These are phyloP conservation scores for Callionymus lyra DNA, from an alignment of 2,113 vertebrate genomes.

Conservation along the genomic window DNA sequence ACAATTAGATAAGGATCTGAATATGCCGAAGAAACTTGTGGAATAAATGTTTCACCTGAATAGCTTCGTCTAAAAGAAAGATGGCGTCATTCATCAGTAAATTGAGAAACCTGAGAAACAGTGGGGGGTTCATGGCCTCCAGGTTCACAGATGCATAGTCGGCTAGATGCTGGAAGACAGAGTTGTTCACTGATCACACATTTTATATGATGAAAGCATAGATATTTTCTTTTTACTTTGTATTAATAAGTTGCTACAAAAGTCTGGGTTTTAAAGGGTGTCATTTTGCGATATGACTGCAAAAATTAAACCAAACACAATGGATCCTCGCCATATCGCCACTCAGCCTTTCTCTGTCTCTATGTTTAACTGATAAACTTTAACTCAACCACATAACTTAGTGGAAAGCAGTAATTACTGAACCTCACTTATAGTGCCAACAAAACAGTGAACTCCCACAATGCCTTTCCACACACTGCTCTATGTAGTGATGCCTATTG, in stretches of 20 bases:
- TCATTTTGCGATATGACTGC: not conserved
- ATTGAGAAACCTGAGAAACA: constrained; percentile 93
- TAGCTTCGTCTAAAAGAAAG: constrained; percentile 95
- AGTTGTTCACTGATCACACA: too few relatives aligned
- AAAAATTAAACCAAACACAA: not conserved
- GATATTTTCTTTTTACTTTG: too few relatives aligned
- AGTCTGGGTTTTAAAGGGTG: not conserved
- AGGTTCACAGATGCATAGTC: constrained; percentile 90
- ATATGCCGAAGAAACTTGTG: not conserved
- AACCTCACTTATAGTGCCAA: too few relatives aligned
- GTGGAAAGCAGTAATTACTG: too few relatives aligned
- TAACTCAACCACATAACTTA: too few relatives aligned
- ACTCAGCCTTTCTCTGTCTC: too few relatives aligned
- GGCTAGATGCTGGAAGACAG: constrained; percentile 73
- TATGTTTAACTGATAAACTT: too few relatives aligned
- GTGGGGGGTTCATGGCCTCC: constrained; percentile 92
- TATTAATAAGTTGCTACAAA: not conserved
- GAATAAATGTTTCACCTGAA: constrained; percentile 74
- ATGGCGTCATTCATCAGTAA: constrained; percentile 96
- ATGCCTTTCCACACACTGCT: too few relatives aligned
- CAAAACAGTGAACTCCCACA: too few relatives aligned
- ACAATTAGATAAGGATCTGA: not conserved
- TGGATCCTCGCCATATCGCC: too few relatives aligned
- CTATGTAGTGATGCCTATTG: too few relatives aligned
- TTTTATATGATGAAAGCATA: too few relatives aligned